Evolutionary conservation across 2,113 vertebrate species (phyloP), one percentile per base, ranked within the genome.

Genomic region (Pomatorhinus ruficollis): DNA sequence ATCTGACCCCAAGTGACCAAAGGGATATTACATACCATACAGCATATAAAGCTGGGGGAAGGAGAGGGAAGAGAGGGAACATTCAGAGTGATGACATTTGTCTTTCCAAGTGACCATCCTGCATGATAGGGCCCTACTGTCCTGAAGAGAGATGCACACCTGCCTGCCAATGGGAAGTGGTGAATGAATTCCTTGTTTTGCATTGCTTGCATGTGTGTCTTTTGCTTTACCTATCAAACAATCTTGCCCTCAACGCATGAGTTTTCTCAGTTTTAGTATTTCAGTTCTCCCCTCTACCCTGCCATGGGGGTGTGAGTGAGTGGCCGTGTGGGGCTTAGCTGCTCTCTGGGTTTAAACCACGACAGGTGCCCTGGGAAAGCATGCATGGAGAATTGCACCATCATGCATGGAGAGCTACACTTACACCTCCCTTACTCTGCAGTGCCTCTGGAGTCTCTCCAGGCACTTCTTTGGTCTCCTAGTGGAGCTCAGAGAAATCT

Each of bases 321-420:
- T 6, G 11, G 20, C 65, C 39, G 19, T 24, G 9, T 57, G 44
- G 11, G 44, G 27, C 23, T 45, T 10, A 21, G 37, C 24, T 45
- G 39, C 23, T 39, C 20, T 18, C 30, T 75, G 53, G 23, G 16
- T 3, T 66, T 39, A 53, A 53, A 60, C 28, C 39, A 40, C 0
- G 0, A 15, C 15, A 13, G 44, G 53, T 25, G 4, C 15, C 10
- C 39, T 11, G 6, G 40, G 49, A 79, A 54, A 64, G 18, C 0
- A 0, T 11, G 6, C 6, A 6, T 28, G 21, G 27, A 85, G 5
- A 91, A 3, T 16, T 59, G 39, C 18, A 20, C 24, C 33, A 19
- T 30, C 7, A 0, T 28, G 10, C 9, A 3, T 8, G 20, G 35
- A 79, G 21, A 59, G 7, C 31, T n/a, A 57, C 14, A 12, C 69